These are phyloP conservation scores for Cairina moschata DNA, from an alignment of 2,113 vertebrate species.

Conservation along the genomic window DNA sequence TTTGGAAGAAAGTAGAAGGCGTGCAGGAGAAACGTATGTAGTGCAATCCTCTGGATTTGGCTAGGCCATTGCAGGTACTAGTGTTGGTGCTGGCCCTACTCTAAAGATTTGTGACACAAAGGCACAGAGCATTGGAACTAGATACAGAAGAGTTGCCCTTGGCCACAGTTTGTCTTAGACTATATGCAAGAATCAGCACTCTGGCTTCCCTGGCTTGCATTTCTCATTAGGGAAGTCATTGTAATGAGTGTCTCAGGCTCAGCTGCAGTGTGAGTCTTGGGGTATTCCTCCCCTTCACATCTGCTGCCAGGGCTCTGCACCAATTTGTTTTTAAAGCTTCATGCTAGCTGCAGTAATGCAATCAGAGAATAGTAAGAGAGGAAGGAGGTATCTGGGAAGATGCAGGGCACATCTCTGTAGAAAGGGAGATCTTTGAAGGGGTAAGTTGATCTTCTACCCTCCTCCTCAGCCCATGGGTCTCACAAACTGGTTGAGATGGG, in stretches of 20 bases:
- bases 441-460: background rate
- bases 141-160: background rate
- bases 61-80: background rate
- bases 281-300: background rate
- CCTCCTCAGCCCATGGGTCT: background rate
- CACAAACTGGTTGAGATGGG: background rate
- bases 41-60: background rate
- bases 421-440: background rate
- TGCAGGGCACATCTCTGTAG: background rate
- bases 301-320: background rate
- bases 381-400: background rate
- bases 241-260: background rate
- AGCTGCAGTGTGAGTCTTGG: background rate
- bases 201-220: accelerated
- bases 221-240: background rate
- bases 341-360: background rate
- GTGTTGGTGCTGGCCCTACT: background rate
- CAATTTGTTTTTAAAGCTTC: background rate
- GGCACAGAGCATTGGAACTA: background rate
- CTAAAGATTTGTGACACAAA: background rate
- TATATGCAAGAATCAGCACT: background rate
- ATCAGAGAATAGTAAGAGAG: background rate
- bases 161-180: background rate
- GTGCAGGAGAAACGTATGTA: background rate
- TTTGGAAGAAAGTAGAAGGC: background rate